These are phyloP conservation scores for Phyllopteryx taeniolatus DNA, from an alignment of 2,113 vertebrate genomes.

Conservation along the genomic window DNA sequence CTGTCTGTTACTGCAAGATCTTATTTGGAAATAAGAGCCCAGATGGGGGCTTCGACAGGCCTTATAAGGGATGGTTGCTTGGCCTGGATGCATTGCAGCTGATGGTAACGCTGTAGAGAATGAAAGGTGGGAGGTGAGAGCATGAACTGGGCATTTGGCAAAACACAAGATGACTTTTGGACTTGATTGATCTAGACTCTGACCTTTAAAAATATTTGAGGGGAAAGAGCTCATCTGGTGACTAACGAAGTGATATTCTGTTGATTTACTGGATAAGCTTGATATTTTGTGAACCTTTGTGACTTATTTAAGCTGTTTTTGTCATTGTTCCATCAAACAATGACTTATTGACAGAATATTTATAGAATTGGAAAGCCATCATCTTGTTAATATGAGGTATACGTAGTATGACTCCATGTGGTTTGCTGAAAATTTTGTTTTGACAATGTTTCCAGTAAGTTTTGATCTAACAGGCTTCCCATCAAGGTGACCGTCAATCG, in stretches of 20 bases:
- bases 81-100: neutral
- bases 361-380: neutral
- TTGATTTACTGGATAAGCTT: neutral
- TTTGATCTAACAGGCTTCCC: neutral
- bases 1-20: slow-evolving; percentile 1
- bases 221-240: neutral
- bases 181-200: neutral
- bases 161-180: neutral
- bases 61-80: slow-evolving; percentile 6
- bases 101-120: neutral
- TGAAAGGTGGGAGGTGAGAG: neutral
- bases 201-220: neutral
- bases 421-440: neutral
- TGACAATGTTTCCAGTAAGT: neutral
- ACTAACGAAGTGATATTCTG: neutral
- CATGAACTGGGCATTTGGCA: neutral
- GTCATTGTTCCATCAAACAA: neutral
- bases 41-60: neutral
- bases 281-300: neutral
- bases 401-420: neutral
- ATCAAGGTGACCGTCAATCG: neutral
- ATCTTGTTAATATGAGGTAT: neutral
- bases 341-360: neutral
- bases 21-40: neutral
- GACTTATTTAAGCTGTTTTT: neutral